phyloP scores from a whole-genome alignment of 2,797 vertebrate genomes.

The Parotocinclus haroldoi region DNA sequence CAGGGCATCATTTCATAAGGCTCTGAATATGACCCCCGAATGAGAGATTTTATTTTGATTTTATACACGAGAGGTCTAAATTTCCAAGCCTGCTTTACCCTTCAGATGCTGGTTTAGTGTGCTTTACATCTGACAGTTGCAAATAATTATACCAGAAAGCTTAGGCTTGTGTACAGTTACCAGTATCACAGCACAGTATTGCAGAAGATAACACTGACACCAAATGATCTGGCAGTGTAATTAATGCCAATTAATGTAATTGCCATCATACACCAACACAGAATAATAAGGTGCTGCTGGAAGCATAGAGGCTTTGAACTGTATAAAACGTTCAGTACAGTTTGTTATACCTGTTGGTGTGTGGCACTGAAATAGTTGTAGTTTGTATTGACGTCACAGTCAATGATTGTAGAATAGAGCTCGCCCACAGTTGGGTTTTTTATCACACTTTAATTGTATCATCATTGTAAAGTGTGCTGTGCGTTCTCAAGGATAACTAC shows the following conservation, averaged over 20 bases:
- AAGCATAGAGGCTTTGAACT: too few relatives aligned
- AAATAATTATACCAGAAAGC: not conserved
- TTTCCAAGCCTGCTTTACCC: constrained; percentile 34
- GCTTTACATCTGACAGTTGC: not conserved
- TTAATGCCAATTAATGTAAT: too few relatives aligned
- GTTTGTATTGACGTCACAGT: not conserved
- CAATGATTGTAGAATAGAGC: not conserved
- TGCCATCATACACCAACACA: too few relatives aligned
- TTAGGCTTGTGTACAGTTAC: not conserved
- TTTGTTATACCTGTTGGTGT: not conserved
- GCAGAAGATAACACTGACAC: not conserved
- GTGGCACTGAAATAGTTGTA: not conserved
- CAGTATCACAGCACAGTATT: not conserved
- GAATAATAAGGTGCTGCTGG: too few relatives aligned
- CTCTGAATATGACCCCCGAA: constrained; percentile 69
- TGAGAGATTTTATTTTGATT: constrained; percentile 61
- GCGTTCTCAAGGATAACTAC: constrained; percentile 30
- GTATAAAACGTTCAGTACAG: too few relatives aligned
- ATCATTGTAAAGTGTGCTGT: constrained; percentile 42
- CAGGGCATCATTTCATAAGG: constrained; percentile 2
- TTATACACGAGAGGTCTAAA: not conserved
- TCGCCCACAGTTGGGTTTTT: constrained; percentile 14
- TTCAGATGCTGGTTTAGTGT: constrained; percentile 6
- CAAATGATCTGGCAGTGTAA: too few relatives aligned
- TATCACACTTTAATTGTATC: constrained; percentile 42